Conservation (phyloP, 2,888 invertebrate genomes). For the Corythucha ciliata region DNA sequence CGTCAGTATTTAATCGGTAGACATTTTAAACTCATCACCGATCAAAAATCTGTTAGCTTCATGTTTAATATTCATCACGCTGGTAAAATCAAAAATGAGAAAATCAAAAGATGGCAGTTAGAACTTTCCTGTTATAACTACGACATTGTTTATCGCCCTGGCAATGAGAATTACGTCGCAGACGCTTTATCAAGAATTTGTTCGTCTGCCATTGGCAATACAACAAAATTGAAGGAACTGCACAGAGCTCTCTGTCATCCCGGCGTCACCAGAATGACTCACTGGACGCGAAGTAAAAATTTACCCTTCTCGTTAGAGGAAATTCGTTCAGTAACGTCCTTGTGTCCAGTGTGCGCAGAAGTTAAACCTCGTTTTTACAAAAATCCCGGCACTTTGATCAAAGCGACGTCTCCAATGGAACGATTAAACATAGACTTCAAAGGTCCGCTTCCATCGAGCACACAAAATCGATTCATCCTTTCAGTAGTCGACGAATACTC, state of each 20-base stretch:
- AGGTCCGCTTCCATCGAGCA: conserved; percentile 2
- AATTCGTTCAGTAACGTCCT: conserved; percentile 2
- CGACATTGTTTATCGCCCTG: conserved; percentile 15
- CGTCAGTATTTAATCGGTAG: conserved; percentile 28
- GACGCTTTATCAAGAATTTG: conserved; percentile 19
- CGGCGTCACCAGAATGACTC: conserved; percentile 27
- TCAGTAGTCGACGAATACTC: conserved; percentile 24
- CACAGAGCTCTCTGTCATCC: conserved; percentile 24
- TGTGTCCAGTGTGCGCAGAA: conserved; percentile 7
- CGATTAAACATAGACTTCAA: conserved; percentile 6
- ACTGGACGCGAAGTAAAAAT: conserved; percentile 27
- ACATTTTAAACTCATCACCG: conserved; percentile 28
- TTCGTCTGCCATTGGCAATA: not conserved
- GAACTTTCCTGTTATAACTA: conserved; percentile 20
- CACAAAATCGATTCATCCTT: conserved; percentile 18
- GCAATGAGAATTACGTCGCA: conserved; percentile 1
- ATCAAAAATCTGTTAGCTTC: conserved; percentile 15
- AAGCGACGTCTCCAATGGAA: conserved; percentile 2
- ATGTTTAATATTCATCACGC: conserved; percentile 17
- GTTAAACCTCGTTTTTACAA: conserved; percentile 13
- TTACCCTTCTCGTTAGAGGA: conserved; percentile 28
- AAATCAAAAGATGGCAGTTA: conserved; percentile 3
- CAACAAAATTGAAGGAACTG: not conserved
- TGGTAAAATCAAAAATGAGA: conserved; percentile 19
- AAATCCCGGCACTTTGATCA: conserved; percentile 1